A percentile compares a stretch with the other conserved stretches of the same genome.
Conservation (phyloP, 2,797 vertebrate species). For the Gymnothorax reevesii region DNA sequence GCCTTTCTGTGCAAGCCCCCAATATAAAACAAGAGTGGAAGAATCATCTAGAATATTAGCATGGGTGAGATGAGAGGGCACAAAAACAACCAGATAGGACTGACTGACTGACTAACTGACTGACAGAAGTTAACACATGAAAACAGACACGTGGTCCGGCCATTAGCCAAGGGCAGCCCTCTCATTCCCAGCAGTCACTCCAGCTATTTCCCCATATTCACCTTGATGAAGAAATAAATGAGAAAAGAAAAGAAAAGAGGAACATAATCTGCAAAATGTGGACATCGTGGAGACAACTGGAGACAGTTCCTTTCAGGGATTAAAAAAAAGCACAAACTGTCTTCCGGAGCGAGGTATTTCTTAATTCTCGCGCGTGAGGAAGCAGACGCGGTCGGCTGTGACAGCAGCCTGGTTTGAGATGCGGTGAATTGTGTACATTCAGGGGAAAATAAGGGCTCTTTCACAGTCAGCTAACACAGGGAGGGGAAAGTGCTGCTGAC, state of each 20-base stretch:
- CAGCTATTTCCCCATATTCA: conserved; percentile 31
- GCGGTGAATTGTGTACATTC: neutral
- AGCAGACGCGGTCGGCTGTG: conserved; percentile 30
- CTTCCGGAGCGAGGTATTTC: conserved; percentile 34
- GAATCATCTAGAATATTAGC: neutral
- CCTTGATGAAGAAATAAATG: conserved; percentile 26
- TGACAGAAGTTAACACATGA: neutral
- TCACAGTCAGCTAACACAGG: neutral
- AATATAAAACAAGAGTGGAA: neutral
- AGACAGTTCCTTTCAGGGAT: conserved; percentile 28
- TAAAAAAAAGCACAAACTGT: neutral
- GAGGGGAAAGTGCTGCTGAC: neutral
- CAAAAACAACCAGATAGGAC: neutral
- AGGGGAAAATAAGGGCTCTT: neutral
- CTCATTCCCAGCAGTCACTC: conserved; percentile 36
- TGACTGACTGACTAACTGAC: neutral
- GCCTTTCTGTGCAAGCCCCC: neutral
- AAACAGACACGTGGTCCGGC: conserved; percentile 33
- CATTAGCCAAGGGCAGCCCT: conserved; percentile 43
- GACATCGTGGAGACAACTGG: conserved; percentile 43
- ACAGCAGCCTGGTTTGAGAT: conserved; percentile 10
- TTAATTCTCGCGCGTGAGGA: conserved; percentile 51
- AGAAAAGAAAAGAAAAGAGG: conserved; percentile 16
- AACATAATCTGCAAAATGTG: conserved; percentile 27
- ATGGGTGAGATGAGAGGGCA: neutral